Evolutionary conservation across 2,888 invertebrate species (phyloP).

Genomic region (Tyria jacobaeae): DNA sequence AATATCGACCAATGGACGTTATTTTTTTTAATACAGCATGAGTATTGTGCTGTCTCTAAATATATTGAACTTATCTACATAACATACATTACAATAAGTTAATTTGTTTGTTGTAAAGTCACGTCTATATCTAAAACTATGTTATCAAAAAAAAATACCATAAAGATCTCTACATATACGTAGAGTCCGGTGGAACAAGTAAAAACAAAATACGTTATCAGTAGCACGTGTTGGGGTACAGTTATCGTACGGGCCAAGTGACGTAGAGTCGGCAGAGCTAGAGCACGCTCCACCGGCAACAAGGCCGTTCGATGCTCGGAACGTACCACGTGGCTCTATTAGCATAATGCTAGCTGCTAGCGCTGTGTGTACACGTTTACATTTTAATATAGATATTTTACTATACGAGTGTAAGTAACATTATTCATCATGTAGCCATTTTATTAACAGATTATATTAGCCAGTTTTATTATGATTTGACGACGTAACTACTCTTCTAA

Average conservation of each 20-base stretch:
- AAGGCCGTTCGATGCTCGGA: slow-evolving; percentile 64
- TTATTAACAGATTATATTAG: too few relatives aligned
- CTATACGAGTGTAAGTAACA: too few relatives aligned
- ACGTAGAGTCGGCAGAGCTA: slow-evolving; percentile 45
- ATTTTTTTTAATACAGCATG: too few relatives aligned
- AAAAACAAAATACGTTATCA: slow-evolving; percentile 34
- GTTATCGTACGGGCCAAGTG: slow-evolving; percentile 54
- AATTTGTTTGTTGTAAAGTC: background rate
- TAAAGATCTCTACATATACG: slow-evolving; percentile 7
- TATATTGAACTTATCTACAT: too few relatives aligned
- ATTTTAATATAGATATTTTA: too few relatives aligned
- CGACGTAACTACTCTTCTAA: too few relatives aligned
- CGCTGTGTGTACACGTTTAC: too few relatives aligned
- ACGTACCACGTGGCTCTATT: slow-evolving; percentile 45
- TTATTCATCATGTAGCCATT: background rate
- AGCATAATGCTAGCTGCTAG: slow-evolving; percentile 39
- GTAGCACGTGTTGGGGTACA: slow-evolving; percentile 56
- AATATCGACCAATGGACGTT: too few relatives aligned
- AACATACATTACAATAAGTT: too few relatives aligned
- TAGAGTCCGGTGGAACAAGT: slow-evolving; percentile 11
- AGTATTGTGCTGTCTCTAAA: too few relatives aligned
- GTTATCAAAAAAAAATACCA: slow-evolving; percentile 16
- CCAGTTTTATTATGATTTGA: too few relatives aligned
- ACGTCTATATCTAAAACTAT: background rate
- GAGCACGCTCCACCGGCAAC: slow-evolving; percentile 56